These are phyloP conservation scores for Monomorium pharaonis DNA, from an alignment of 1,140 invertebrate species.

Conservation along the genomic window DNA sequence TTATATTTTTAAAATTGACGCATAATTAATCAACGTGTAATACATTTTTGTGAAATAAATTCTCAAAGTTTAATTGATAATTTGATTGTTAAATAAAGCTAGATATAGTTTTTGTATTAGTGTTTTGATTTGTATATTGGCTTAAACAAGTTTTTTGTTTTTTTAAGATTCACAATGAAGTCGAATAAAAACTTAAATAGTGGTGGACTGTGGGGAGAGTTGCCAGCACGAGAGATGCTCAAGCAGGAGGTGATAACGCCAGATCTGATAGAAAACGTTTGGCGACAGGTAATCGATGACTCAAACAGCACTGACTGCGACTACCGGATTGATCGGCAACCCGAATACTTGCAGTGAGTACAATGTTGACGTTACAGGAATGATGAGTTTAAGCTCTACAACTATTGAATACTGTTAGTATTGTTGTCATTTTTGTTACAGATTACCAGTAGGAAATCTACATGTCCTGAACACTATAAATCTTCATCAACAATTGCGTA, in stretches of 20 bases:
- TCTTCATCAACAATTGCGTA: conserved; percentile 78
- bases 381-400: conserved; percentile 1
- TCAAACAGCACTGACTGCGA: conserved; percentile 79
- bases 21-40: neutral
- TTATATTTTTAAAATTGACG: too few species aligned
- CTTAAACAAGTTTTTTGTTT: neutral
- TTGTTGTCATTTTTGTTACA: conserved; percentile 60
- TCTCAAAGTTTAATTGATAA: neutral
- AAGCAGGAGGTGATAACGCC: conserved; percentile 84
- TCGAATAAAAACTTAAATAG: conserved; percentile 74
- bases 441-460: conserved; percentile 80
- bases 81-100: neutral
- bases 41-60: neutral
- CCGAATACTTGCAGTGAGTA: conserved; percentile 81
- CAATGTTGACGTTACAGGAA: conserved; percentile 11
- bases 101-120: too few species aligned
- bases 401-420: neutral
- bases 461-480: conserved; percentile 83
- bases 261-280: conserved; percentile 83
- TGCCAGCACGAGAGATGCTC: conserved; percentile 79
- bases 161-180: conserved; percentile 75
- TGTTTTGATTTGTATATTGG: neutral
- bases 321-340: conserved; percentile 79
- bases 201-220: conserved; percentile 81
- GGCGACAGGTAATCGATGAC: conserved; percentile 83